Conservation (phyloP, 2,888 invertebrate species). For the Nyleta sp. region DNA sequence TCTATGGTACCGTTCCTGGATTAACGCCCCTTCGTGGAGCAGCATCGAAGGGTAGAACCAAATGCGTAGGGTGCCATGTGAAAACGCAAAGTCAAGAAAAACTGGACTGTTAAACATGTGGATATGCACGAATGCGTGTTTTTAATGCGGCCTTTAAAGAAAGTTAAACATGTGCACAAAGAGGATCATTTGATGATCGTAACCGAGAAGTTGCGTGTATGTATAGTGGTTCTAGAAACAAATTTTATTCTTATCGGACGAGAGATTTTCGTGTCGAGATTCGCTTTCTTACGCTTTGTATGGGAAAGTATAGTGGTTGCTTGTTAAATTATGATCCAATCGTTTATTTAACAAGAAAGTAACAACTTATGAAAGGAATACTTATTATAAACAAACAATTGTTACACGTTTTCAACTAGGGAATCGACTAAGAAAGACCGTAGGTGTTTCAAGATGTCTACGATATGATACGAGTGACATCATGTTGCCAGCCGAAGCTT, state of each 20-base stretch:
- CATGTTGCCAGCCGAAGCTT: conserved; percentile 42
- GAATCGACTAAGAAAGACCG: conserved; percentile 11
- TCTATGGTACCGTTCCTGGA: conserved; percentile 81
- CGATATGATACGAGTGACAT: conserved; percentile 24
- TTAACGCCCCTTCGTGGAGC: conserved; percentile 75
- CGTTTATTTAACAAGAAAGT: no score
- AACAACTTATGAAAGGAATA: no score
- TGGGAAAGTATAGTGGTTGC: no score
- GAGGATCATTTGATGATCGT: no score
- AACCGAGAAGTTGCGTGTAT: no score
- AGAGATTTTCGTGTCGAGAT: no score
- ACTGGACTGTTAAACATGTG: conserved; percentile 53
- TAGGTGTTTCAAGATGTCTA: conserved; percentile 26
- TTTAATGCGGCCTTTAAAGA: conserved; percentile 23
- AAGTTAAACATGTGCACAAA: background rate
- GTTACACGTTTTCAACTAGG: background rate
- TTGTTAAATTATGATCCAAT: no score
- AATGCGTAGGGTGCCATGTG: conserved; percentile 62
- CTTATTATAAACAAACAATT: no score
- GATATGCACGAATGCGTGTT: conserved; percentile 36
- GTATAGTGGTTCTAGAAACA: no score
- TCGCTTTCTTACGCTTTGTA: no score
- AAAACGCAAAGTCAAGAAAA: conserved; percentile 63
- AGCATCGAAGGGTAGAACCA: conserved; percentile 72
- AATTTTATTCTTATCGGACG: background rate